Conservation (phyloP, 53 echinoderm and acorn worm genomes). For the Holothuria leucospilota region DNA sequence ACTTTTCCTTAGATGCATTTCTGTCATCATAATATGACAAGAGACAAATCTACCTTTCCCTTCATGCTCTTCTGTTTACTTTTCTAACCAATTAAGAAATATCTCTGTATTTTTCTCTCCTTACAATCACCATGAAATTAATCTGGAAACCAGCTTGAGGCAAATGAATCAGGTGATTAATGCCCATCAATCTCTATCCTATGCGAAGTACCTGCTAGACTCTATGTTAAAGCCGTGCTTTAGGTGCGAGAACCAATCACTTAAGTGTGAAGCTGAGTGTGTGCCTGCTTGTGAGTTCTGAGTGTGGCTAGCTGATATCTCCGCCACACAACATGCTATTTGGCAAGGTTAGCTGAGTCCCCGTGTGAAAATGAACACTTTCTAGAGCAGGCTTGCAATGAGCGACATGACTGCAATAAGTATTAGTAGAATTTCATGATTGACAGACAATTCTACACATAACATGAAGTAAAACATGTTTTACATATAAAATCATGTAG, state of each 20-base stretch:
- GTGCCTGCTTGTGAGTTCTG: too few species aligned
- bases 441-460: too few species aligned
- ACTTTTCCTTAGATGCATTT: too few species aligned
- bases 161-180: constrained; percentile 15
- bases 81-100: constrained; percentile 9
- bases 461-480: too few species aligned
- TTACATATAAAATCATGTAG: too few species aligned
- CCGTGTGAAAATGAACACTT: constrained; percentile 24
- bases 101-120: not conserved
- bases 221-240: constrained; percentile 7
- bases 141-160: constrained; percentile 18
- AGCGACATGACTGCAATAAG: too few species aligned
- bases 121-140: constrained; percentile 11
- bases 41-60: too few species aligned
- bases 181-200: not conserved
- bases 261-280: constrained; percentile 24
- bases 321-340: too few species aligned
- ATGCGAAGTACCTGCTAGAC: not conserved
- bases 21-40: too few species aligned
- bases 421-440: too few species aligned
- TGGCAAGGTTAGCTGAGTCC: not conserved
- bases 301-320: too few species aligned
- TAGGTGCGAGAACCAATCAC: constrained; percentile 45
- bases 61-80: not conserved
- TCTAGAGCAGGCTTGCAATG: not conserved